Conservation (phyloP, 2,888 invertebrate genomes). For the Rhyacophila evoluta region DNA sequence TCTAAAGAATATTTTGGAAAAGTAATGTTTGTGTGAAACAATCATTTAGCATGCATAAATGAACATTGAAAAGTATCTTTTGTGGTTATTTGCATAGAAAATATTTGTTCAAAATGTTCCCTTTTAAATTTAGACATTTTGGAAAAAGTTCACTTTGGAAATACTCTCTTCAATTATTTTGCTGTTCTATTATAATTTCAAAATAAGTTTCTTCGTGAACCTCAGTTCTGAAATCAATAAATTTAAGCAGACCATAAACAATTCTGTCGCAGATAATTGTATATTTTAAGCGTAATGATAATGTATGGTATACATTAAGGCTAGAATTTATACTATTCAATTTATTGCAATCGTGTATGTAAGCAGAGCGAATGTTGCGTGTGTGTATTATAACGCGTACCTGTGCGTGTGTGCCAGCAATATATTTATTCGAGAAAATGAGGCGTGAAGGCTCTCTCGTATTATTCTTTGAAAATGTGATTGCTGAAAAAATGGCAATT, state of each 20-base stretch:
- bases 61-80: too few species aligned
- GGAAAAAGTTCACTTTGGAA: too few species aligned
- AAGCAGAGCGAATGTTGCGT: background rate
- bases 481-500: conserved; percentile 25
- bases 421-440: conserved; percentile 43
- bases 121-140: too few species aligned
- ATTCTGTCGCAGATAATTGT: background rate
- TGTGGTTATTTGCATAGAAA: too few species aligned
- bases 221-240: too few species aligned
- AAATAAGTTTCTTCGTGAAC: background rate
- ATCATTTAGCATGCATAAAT: too few species aligned
- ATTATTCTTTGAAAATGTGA: conserved; percentile 25
- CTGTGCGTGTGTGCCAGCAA: conserved; percentile 13
- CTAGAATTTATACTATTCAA: background rate
- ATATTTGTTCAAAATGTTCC: too few species aligned
- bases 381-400: background rate
- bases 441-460: conserved; percentile 41
- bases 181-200: background rate
- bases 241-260: too few species aligned
- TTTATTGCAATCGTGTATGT: conserved; percentile 25
- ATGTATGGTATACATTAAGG: background rate
- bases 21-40: too few species aligned
- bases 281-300: background rate
- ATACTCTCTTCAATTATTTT: too few species aligned
- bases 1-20: too few species aligned